Conservation (phyloP, 2,797 vertebrate genomes). For the Anguilla pacifica region DNA sequence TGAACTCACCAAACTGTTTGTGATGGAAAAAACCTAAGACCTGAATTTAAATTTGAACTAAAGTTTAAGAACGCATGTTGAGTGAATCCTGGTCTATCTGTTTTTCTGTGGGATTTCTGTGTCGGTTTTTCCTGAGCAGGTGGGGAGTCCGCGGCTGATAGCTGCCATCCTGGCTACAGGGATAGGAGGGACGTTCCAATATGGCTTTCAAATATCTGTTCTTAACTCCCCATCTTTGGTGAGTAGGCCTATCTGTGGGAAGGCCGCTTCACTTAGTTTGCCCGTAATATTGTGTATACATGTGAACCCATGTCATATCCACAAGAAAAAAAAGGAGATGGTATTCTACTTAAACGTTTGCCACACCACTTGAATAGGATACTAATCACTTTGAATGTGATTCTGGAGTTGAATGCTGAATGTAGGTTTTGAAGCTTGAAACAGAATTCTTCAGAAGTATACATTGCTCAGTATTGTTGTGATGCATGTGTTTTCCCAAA, state of each 20-base stretch:
- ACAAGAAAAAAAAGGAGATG: too few relatives aligned
- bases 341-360: too few relatives aligned
- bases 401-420: not conserved
- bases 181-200: constrained; percentile 79
- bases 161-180: constrained; percentile 69
- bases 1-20: not conserved
- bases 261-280: not conserved
- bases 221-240: constrained; percentile 77
- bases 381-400: too few relatives aligned
- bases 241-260: constrained; percentile 49
- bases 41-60: not conserved
- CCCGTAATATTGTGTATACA: not conserved
- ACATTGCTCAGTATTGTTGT: too few relatives aligned
- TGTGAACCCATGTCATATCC: too few relatives aligned
- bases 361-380: too few relatives aligned
- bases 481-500: too few relatives aligned
- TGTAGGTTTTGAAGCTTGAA: not conserved
- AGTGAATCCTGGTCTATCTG: not conserved
- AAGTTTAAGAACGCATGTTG: not conserved
- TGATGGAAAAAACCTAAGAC: too few relatives aligned
- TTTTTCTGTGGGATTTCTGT: not conserved
- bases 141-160: constrained; percentile 64
- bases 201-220: constrained; percentile 75
- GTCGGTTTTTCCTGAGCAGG: constrained; percentile 57
- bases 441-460: not conserved